phyloP scores from a whole-genome alignment of 2,797 vertebrate species.

The Gallinago stenura region DNA sequence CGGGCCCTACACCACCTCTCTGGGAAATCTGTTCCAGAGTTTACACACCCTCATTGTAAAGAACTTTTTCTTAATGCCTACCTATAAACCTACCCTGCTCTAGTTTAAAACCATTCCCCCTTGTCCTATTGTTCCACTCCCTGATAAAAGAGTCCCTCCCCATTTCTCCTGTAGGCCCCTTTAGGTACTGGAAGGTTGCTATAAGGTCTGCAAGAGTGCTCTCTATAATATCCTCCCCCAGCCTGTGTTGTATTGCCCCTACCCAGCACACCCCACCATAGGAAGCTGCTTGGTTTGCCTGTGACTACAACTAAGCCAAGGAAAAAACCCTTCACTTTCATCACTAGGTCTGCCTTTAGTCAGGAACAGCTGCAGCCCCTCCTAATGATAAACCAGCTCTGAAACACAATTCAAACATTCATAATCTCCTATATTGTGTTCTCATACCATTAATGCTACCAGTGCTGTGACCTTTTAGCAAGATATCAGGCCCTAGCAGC shows the following conservation, averaged over 20 bases:
- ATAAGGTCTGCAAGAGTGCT: too few relatives aligned
- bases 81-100: too few relatives aligned
- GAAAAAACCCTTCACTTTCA: accelerated
- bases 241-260: not conserved
- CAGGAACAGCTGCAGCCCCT: not conserved
- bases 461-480: slow-evolving; percentile 61
- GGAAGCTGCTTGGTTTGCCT: not conserved
- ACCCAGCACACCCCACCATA: not conserved
- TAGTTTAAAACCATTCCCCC: too few relatives aligned
- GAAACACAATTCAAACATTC: slow-evolving; percentile 9
- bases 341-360: not conserved
- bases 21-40: too few relatives aligned
- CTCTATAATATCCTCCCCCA: too few relatives aligned
- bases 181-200: too few relatives aligned
- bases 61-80: too few relatives aligned
- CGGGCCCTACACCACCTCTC: too few relatives aligned
- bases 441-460: slow-evolving; percentile 28
- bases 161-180: too few relatives aligned
- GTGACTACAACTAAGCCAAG: not conserved
- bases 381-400: not conserved
- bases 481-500: slow-evolving; percentile 47
- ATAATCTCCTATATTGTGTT: slow-evolving; percentile 39
- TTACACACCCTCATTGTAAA: too few relatives aligned
- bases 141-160: too few relatives aligned
- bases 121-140: too few relatives aligned